Percentiles rank a stretch among this genome's conserved stretches.
Evolutionary conservation across 2,888 invertebrate species (phyloP).

Genomic region (Acanthosepion lycidas): DNA sequence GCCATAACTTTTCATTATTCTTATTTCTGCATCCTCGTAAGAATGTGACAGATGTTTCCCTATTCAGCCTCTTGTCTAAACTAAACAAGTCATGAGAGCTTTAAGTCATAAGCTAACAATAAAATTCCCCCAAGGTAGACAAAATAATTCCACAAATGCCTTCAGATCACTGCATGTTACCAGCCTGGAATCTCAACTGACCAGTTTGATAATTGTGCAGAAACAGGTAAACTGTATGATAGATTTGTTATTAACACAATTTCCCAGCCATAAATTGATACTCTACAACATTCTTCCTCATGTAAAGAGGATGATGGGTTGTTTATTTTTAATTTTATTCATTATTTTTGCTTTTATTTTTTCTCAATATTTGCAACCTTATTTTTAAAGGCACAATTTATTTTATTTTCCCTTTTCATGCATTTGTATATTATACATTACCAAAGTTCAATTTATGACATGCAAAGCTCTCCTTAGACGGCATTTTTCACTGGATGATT

Average conservation of each 20-base stretch:
- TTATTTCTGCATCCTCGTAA: neutral
- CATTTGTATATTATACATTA: neutral
- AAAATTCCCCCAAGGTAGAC: neutral
- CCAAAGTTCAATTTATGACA: neutral
- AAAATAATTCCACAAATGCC: neutral
- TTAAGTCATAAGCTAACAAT: neutral
- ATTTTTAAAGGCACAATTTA: neutral
- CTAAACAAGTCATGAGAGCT: neutral
- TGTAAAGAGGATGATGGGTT: neutral
- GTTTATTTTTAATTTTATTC: neutral
- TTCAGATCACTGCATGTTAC: constrained; percentile 24
- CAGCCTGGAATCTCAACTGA: neutral
- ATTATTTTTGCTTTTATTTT: neutral
- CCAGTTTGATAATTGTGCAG: neutral
- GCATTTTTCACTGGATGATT: neutral
- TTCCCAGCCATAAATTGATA: neutral
- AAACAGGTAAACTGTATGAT: neutral
- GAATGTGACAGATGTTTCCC: too few relatives aligned
- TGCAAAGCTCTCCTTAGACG: neutral
- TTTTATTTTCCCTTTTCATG: neutral
- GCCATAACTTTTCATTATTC: neutral
- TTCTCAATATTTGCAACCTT: neutral
- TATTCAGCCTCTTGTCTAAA: too few relatives aligned
- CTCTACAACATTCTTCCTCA: neutral
- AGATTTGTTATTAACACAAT: neutral